Evolutionary conservation across 2,888 invertebrate species (phyloP), one percentile per base, ranked within the genome.

Genomic region (Timema podura): DNA sequence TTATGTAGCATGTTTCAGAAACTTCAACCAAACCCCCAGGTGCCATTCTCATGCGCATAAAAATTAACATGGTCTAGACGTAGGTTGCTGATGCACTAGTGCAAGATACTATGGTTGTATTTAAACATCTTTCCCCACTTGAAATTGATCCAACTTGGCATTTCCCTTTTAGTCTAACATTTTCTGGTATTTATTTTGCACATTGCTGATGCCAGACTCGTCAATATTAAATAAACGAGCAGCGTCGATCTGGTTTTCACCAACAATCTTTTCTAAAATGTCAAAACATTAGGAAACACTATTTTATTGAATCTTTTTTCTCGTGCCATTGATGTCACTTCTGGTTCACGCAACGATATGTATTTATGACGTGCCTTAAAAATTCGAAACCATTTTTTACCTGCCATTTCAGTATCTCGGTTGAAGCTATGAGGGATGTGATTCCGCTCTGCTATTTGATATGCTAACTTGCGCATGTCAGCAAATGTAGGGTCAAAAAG

Each of bases 11-110:
- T 30, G 1, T 30, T 57, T 57, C 57, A 8, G 57, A 57, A 15
- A 57, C 57, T 57, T 57, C 57, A n/a, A 57, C 57, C 30, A 57
- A 57, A 57, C 57, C 9, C 15, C 15, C 15, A 57, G n/a, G 57
- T 16, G 57, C 57, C 57, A n/a, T 13, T 57, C 57, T 57, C 57
- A n/a, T 11, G 15, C 6, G 15, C 57, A 16, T n/a, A 57, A 51
- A 57, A 13, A 57, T 57, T 9, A n/a, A 57, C n/a, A 57, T 57
- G n/a, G n/a, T n/a, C n/a, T n/a, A 30, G 57, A 57, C 13, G 15
- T 57, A 57, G 8, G 15, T 5, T 13, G 0, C 57, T n/a, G 57
- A 57, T 30, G 57, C 15, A n/a, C 57, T 5, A 16, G 57, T n/a
- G 9, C 57, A 57, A 57, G n/a, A 57, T 30, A n/a, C 57, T 3